These are phyloP conservation scores for Hipparchia semele DNA, from an alignment of 2,888 invertebrate species.

Conservation along the genomic window DNA sequence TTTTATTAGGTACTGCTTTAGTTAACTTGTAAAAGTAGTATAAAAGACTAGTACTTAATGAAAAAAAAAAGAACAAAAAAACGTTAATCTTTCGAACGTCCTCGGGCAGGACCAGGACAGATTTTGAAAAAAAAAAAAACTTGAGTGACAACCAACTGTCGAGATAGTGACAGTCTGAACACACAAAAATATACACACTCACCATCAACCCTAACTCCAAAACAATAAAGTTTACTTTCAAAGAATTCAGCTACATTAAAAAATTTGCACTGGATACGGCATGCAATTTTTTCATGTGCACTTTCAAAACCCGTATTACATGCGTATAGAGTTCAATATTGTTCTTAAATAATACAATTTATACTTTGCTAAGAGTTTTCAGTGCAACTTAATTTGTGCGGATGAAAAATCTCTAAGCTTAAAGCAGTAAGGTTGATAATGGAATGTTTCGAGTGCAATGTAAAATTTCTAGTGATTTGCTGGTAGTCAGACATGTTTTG, in stretches of 20 bases:
- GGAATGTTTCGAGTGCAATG: constrained; percentile 4
- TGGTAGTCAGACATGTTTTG: constrained; percentile 44
- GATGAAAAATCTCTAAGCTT: constrained; percentile 21
- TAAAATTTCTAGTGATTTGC: constrained; percentile 28
- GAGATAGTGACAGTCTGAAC: constrained; percentile 47
- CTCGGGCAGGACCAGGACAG: constrained; percentile 41
- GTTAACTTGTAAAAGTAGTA: background rate
- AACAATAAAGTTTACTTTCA: constrained; percentile 25
- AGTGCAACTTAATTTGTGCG: constrained; percentile 31
- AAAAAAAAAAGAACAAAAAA: constrained; percentile 32
- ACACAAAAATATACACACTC: constrained; percentile 26
- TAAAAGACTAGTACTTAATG: background rate
- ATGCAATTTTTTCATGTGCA: constrained; percentile 33
- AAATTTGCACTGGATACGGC: constrained; percentile 31
- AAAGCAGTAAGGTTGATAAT: constrained; percentile 25
- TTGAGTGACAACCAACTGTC: constrained; percentile 50
- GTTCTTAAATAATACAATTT: constrained; percentile 10
- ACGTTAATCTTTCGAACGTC: constrained; percentile 46
- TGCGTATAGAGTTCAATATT: constrained; percentile 18
- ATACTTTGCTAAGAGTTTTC: constrained; percentile 24
- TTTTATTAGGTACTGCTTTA: background rate
- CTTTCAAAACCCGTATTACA: constrained; percentile 20
- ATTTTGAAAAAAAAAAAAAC: constrained; percentile 50
- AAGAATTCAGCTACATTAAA: constrained; percentile 6
- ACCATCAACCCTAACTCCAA: constrained; percentile 13